These are phyloP conservation scores for Hydroisotoma schaefferi DNA, from an alignment of 2,888 invertebrate species.

Conservation along the genomic window DNA sequence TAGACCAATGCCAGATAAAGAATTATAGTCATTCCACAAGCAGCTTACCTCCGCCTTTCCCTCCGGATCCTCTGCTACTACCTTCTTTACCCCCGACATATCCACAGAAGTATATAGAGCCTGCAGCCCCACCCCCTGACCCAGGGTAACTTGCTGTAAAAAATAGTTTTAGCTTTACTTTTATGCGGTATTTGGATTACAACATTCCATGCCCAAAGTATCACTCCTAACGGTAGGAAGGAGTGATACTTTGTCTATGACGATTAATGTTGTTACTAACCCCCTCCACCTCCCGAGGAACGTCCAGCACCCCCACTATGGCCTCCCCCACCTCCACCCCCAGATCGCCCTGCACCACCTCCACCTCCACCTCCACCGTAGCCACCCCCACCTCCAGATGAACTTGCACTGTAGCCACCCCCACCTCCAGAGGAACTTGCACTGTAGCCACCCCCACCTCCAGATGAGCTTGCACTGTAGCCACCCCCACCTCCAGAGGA, in stretches of 20 bases:
- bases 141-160: not conserved
- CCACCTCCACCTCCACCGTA: not conserved
- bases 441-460: not conserved
- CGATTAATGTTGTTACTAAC: not conserved
- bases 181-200: too few relatives aligned
- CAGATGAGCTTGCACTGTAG: not conserved
- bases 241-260: not conserved
- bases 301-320: not conserved
- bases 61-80: not conserved
- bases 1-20: too few relatives aligned
- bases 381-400: not conserved
- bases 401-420: not conserved
- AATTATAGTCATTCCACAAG: too few relatives aligned
- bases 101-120: slow-evolving; percentile 11
- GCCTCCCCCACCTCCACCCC: slow-evolving; percentile 4
- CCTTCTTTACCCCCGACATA: slow-evolving; percentile 7
- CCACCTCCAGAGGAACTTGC: not conserved
- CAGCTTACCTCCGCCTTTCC: too few relatives aligned
- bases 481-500: not conserved
- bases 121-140: slow-evolving; percentile 1
- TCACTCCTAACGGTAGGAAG: not conserved
- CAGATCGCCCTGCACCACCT: not conserved
- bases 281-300: not conserved
- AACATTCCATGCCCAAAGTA: too few relatives aligned
- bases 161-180: not conserved